Conservation (phyloP, 2,113 vertebrate genomes). For the Leucoraja erinaceus region DNA sequence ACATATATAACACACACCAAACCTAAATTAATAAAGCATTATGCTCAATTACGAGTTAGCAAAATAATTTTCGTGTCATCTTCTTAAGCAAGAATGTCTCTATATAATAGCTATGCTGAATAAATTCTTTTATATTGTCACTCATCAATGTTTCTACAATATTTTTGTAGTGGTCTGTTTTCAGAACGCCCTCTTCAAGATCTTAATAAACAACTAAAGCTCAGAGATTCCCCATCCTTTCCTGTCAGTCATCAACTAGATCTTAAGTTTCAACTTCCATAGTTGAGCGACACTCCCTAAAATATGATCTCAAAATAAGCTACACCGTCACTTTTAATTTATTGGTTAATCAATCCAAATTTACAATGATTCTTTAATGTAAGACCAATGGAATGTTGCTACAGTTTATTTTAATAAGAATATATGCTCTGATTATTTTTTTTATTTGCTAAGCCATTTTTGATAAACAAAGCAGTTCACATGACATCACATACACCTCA, state of each 20-base stretch:
- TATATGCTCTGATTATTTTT: neutral
- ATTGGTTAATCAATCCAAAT: neutral
- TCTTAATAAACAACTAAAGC: neutral
- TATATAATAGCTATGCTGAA: neutral
- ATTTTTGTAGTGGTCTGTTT: neutral
- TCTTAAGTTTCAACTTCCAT: neutral
- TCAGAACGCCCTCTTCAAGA: neutral
- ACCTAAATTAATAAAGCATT: conserved; percentile 9
- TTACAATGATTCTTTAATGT: neutral
- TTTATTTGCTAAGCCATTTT: neutral
- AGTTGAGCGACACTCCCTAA: neutral
- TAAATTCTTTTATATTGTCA: conserved; percentile 26
- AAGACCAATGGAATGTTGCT: neutral
- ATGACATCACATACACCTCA: neutral
- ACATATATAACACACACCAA: neutral
- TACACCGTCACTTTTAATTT: neutral
- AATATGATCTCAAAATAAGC: neutral
- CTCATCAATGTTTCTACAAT: neutral
- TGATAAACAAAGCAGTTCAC: conserved; percentile 4
- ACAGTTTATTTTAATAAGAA: neutral
- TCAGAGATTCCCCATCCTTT: neutral
- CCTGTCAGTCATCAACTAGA: neutral
- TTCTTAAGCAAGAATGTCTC: neutral
- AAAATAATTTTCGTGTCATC: neutral
- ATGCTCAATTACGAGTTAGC: neutral